These are phyloP conservation scores for Fissipunctia ypsillon DNA, from an alignment of 2,888 invertebrate species.

Conservation along the genomic window DNA sequence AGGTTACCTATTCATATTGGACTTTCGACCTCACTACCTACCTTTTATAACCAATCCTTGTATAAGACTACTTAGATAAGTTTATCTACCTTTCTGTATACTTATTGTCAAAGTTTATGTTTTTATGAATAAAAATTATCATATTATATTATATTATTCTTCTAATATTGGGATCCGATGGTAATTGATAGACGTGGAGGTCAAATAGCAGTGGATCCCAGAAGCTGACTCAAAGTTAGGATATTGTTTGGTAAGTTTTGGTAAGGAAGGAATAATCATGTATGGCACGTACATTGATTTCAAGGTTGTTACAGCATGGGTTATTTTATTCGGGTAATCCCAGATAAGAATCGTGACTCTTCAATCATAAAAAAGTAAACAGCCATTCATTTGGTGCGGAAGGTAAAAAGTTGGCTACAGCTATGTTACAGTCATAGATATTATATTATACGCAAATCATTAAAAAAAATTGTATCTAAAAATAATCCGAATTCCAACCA, in stretches of 20 bases:
- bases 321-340: constrained; percentile 19
- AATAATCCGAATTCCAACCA: too few species aligned
- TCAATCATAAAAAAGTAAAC: constrained; percentile 17
- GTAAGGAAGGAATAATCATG: neutral
- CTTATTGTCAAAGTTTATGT: too few species aligned
- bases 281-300: neutral
- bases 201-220: neutral
- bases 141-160: too few species aligned
- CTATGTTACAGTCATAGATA: constrained; percentile 1
- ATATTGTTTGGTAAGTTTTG: constrained; percentile 1
- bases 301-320: constrained; percentile 10
- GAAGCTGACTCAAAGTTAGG: neutral
- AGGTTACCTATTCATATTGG: too few species aligned
- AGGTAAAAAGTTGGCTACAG: neutral
- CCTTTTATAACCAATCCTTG: too few species aligned
- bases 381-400: neutral
- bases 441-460: too few species aligned
- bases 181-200: neutral
- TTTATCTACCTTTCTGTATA: too few species aligned
- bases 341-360: constrained; percentile 13
- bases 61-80: too few species aligned
- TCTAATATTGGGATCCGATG: neutral
- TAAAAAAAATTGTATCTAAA: too few species aligned
- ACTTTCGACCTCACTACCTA: too few species aligned
- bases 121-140: too few species aligned